Evolutionary conservation across 2,797 vertebrate species (phyloP), one percentile per base, ranked within the genome.

Genomic region (Moxostoma hubbsi): DNA sequence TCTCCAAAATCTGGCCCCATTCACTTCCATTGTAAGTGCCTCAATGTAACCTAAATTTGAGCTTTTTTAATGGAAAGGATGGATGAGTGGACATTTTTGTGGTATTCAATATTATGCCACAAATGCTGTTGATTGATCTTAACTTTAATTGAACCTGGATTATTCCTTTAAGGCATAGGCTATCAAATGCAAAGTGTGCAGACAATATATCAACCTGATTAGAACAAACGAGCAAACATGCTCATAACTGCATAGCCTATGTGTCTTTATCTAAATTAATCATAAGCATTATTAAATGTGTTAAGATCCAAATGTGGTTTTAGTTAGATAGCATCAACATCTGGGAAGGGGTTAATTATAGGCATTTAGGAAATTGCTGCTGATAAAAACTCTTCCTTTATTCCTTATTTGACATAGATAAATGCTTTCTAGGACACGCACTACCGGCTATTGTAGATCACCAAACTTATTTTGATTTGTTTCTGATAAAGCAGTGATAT

Each of bases 41-140:
- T 36, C 36, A 36, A 4, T 36, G 36, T 36, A 36, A 36, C 36
- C 2, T 36, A 4, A 36, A 36, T 36, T 36, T 36, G 4, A 4
- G 36, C 36, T 36, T 36, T 36, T 36, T 36, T 36, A 36, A 36
- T 36, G 36, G 4, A 36, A 36, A 36, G 36, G 36, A 36, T 3
- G 36, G 36, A 36, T 5, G 36, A 36, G 36, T 36, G 36, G 36
- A 36, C 3, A 36, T 36, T 36, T 36, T 36, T 36, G 49, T 13
- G 58, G 62, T 68, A 55, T 69, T 47, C 13, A 64, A 47, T 36
- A 64, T 64, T 13, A 63, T 36, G 36, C 6, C 43, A 36, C 24
- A 64, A 4, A 49, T 77, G 74, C 79, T 36, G 65, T 81, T 50
- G 51, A 18, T 57, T 78, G 7, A 10, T 18, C 47, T 50, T 16